Base-by-base conservation (phyloP, 2,888 invertebrate species). In the Amphimallon solstitiale region DNA sequence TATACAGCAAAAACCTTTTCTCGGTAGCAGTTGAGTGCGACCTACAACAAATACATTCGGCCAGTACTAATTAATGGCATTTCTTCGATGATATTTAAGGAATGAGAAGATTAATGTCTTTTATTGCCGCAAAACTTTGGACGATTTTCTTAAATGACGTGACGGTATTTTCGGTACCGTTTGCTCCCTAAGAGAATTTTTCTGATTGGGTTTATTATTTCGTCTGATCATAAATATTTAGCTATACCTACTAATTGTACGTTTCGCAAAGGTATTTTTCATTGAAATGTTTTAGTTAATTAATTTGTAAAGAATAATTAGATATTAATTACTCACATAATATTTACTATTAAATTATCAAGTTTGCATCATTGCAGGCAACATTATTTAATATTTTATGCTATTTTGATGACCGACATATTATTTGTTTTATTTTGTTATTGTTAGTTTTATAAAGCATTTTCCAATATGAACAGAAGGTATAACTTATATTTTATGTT, bases 71-170 rank as follows among this genome's bases (percentile, higher is more conserved):
- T 59, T 59, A 59, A 43, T 43, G 43, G n/a, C 56, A 17, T 59
- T 59, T 59, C 56, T 59, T 29, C 40, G 29, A 29, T 43, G 43
- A 43, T 59, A 59, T 59, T 59, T 43, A 59, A 59, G 34, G 17
- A 59, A 59, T 29, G 56, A 59, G 43, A 43, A 59, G 29, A 29
- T 43, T 43, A 59, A 59, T 43, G 43, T 59, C 43, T 9, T 9
- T 29, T 29, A 29, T 29, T 29, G 43, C 17, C 43, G 56, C 29
- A 29, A 9, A 29, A 59, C 23, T 38, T 59, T 43, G 43, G 56
- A 43, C 29, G 29, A 59, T 43, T 59, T 59, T 59, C 43, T 59
- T 29, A 59, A 59, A 59, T 45, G 43, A 59, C 56, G 56, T 59
- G 56, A 59, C 43, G 29, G 56, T 10, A 59, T 59, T 59, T 51